Evolutionary conservation across 2,888 invertebrate genomes (phyloP).

Genomic region (Periphyllus acericola): DNA sequence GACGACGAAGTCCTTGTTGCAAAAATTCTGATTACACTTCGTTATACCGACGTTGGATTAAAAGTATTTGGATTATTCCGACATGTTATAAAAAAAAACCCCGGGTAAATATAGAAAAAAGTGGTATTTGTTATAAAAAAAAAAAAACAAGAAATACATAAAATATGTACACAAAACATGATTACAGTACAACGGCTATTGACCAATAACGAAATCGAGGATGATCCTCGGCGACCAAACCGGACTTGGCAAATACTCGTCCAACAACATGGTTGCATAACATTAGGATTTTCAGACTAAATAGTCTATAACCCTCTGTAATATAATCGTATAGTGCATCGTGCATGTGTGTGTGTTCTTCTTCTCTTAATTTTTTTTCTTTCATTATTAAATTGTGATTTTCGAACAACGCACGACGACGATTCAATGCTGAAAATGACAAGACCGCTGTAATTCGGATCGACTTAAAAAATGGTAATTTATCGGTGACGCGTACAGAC

Average conservation of each 20-base stretch:
- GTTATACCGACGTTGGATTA: background rate
- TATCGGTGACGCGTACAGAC: background rate
- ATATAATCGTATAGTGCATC: too few relatives aligned
- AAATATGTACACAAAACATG: background rate
- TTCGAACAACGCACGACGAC: background rate
- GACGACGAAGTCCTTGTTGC: background rate
- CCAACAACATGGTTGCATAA: constrained; percentile 41
- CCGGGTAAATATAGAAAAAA: background rate
- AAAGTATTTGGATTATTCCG: constrained; percentile 21
- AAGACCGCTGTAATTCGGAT: too few relatives aligned
- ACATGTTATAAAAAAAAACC: background rate
- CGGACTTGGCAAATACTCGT: constrained; percentile 45
- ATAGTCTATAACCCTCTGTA: background rate
- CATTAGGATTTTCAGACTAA: constrained; percentile 30
- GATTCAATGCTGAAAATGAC: too few relatives aligned
- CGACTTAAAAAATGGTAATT: too few relatives aligned
- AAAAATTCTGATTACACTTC: background rate
- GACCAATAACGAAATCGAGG: constrained; percentile 49
- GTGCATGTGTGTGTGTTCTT: background rate
- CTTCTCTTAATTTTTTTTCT: background rate
- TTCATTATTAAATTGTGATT: background rate
- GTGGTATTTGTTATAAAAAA: constrained; percentile 12
- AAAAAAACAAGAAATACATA: background rate
- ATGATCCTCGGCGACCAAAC: constrained; percentile 51
- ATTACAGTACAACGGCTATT: constrained; percentile 22